Conservation (phyloP, 2,113 vertebrate species). For the Cacatua alba region DNA sequence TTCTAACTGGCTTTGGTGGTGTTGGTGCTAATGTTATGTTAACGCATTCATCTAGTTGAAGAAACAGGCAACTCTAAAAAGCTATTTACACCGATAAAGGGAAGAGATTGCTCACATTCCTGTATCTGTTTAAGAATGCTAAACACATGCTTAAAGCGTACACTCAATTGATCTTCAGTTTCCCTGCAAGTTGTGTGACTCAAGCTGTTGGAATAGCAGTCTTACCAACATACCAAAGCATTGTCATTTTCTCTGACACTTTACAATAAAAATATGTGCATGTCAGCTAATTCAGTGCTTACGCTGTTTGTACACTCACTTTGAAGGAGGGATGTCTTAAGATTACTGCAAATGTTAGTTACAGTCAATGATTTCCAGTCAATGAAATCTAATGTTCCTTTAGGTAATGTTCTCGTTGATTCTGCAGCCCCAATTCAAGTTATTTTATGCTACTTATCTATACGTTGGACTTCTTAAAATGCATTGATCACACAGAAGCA, state of each 20-base stretch:
- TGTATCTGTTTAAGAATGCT: neutral
- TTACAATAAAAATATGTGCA: accelerated
- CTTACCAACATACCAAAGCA: neutral
- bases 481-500: neutral
- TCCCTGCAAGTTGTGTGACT: neutral
- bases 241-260: neutral
- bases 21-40: neutral
- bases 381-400: neutral
- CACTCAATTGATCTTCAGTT: neutral
- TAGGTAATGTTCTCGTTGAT: neutral
- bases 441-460: neutral
- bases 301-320: neutral
- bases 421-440: neutral
- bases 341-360: neutral
- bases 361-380: neutral
- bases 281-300: neutral
- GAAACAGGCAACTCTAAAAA: neutral
- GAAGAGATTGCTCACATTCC: neutral
- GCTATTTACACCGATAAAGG: neutral
- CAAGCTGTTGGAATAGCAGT: neutral
- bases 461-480: neutral
- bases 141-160: neutral
- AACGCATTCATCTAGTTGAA: neutral
- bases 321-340: neutral
- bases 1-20: neutral